Evolutionary conservation across 2,888 invertebrate species (phyloP), one percentile per base, ranked within the genome.

Genomic region (Erynnis tages): DNA sequence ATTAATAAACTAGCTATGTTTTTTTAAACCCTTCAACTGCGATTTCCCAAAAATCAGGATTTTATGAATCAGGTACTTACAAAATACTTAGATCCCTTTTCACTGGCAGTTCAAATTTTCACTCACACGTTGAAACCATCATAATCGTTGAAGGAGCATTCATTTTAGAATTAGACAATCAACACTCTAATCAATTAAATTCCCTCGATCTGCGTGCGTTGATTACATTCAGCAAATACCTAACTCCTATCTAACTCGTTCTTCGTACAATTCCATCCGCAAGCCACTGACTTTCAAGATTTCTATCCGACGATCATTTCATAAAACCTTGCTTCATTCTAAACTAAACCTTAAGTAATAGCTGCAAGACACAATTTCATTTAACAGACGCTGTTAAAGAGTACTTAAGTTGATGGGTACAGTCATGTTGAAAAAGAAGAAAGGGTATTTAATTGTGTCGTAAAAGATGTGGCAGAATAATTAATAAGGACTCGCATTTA

Each of bases 221-320:
- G 43, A 50, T 50, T 50, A 50, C 50, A 50, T 50, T 50, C 50
- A 50, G 50, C 50, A 29, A 50, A 50, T 50, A 50, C 43, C 50
- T 50, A 50, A 50, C 50, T 50, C 50, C 43, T 35, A 21, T 27
- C 35, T 43, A 43, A 50, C 50, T 50, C 50, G 35, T 50, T 49
- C 49, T 49, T 43, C 50, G 43, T 50, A 35, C 50, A 35, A 50
- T 50, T 43, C 50, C 50, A 43, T 43, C 43, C 41, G 43, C 43
- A 50, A 50, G 43, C 43, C 50, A 50, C 43, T 50, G 50, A 50
- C 50, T 35, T 50, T 43, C 50, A 43, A 43, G 50, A 50, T 43
- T 50, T 50, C 35, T 43, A 50, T 35, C 49, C 35, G 29, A 37
- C 29, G 50, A 29, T 43, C 43, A 35, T 35, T 43, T 50, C 35